Conservation (phyloP, 2,797 vertebrate genomes). For the Lepus townsendii region DNA sequence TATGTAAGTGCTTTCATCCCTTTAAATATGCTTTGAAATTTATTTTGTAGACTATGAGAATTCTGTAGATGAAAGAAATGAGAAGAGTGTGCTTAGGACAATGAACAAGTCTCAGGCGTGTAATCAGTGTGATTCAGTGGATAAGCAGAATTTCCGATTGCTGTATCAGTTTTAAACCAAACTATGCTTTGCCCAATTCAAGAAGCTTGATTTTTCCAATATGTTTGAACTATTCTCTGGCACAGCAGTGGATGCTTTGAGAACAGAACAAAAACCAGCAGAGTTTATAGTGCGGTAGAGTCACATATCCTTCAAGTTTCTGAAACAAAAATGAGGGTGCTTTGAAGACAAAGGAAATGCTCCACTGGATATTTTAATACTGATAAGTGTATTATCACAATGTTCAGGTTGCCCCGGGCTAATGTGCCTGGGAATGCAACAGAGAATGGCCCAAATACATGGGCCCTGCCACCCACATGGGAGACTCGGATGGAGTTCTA, state of each 20-base stretch:
- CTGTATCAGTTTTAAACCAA: conserved; percentile 72
- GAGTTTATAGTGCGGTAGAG: neutral
- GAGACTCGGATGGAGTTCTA: too few species aligned
- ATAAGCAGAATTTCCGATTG: conserved; percentile 60
- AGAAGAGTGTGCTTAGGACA: conserved; percentile 6
- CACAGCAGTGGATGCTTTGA: conserved; percentile 37
- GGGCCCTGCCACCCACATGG: too few species aligned
- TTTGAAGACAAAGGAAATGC: conserved; percentile 26
- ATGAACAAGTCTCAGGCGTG: conserved; percentile 25
- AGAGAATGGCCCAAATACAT: too few species aligned
- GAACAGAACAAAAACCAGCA: conserved; percentile 33
- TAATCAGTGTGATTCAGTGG: conserved; percentile 49
- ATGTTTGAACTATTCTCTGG: conserved; percentile 57
- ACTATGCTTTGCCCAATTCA: conserved; percentile 43
- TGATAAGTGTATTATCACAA: neutral
- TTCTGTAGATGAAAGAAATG: neutral
- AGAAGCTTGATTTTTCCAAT: conserved; percentile 63
- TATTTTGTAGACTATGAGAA: conserved; percentile 44
- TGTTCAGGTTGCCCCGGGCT: neutral
- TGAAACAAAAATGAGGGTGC: neutral
- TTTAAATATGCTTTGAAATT: conserved; percentile 53
- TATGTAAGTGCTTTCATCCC: conserved; percentile 9
- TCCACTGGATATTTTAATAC: neutral
- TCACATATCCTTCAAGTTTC: neutral
- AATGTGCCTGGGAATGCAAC: too few species aligned